Conservation (phyloP, 1,140 invertebrate genomes). For the Wasmannia auropunctata region DNA sequence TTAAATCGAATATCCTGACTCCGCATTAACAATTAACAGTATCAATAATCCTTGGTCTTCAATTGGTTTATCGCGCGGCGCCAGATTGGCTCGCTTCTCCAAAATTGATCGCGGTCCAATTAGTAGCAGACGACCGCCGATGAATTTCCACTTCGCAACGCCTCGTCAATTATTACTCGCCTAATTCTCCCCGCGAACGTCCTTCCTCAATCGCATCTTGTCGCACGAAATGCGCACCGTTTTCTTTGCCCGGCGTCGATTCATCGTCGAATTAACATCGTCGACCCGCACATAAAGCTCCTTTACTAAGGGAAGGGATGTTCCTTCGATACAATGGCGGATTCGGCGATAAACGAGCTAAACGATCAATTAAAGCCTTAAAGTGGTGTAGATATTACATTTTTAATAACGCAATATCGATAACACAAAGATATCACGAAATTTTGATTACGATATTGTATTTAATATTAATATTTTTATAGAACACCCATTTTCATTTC, state of each 20-base stretch:
- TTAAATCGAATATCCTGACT: slow-evolving; percentile 1
- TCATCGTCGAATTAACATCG: slow-evolving; percentile 5
- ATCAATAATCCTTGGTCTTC: slow-evolving; percentile 45
- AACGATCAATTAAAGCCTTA: neutral
- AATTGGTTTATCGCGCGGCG: slow-evolving; percentile 41
- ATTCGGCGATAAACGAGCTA: neutral
- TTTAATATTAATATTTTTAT: neutral
- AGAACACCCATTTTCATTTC: neutral
- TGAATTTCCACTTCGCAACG: slow-evolving; percentile 57
- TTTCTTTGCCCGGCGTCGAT: slow-evolving; percentile 37
- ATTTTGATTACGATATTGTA: neutral
- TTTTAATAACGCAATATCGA: neutral
- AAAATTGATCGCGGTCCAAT: slow-evolving; percentile 57
- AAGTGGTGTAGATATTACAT: neutral
- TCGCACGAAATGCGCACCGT: slow-evolving; percentile 60
- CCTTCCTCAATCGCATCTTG: slow-evolving; percentile 51
- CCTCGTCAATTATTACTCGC: slow-evolving; percentile 60
- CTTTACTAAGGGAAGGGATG: neutral
- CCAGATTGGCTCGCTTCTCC: slow-evolving; percentile 47
- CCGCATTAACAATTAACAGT: slow-evolving; percentile 39
- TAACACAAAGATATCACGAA: neutral
- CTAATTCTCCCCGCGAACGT: slow-evolving; percentile 54
- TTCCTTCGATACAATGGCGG: neutral
- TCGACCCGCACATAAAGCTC: neutral
- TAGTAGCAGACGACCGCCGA: slow-evolving; percentile 53